A percentile compares a stretch with the other conserved stretches of the same genome.
phyloP scores from a whole-genome alignment of 2,888 invertebrate genomes.

The Listrodromus nycthemerus region DNA sequence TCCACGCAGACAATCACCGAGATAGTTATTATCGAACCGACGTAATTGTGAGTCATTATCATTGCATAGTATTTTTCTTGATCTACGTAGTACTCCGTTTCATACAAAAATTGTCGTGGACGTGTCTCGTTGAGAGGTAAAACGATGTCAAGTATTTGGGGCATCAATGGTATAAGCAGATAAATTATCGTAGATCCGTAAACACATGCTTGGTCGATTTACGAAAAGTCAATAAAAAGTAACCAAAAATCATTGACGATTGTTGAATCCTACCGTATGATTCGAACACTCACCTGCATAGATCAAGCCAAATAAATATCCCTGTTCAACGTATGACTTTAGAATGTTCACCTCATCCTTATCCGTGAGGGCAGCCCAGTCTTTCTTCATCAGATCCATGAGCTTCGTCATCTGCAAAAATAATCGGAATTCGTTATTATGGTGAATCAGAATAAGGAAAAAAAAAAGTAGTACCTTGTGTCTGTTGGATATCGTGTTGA shows the following conservation, averaged over 20 bases:
- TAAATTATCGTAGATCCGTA: conserved; percentile 49
- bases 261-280: too few species aligned
- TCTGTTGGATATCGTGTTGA: conserved; percentile 50
- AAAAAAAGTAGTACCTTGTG: conserved; percentile 38
- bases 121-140: conserved; percentile 64
- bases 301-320: conserved; percentile 40
- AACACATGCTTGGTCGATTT: conserved; percentile 30
- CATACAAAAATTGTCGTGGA: conserved; percentile 58
- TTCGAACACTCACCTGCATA: conserved; percentile 43
- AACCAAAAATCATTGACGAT: not conserved
- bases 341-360: conserved; percentile 53
- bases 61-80: conserved; percentile 57
- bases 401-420: conserved; percentile 54
- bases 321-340: conserved; percentile 33
- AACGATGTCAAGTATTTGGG: conserved; percentile 62
- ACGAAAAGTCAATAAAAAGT: not conserved
- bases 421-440: not conserved
- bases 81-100: conserved; percentile 64
- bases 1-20: conserved; percentile 47
- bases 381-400: conserved; percentile 45
- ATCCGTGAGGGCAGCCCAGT: conserved; percentile 48
- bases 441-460: not conserved
- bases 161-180: conserved; percentile 59
- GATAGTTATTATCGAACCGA: conserved; percentile 57
- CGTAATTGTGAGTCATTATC: conserved; percentile 62